Evolutionary conservation across 2,113 vertebrate species (phyloP).

Genomic region (Boulengeromyrus knoepffleri): DNA sequence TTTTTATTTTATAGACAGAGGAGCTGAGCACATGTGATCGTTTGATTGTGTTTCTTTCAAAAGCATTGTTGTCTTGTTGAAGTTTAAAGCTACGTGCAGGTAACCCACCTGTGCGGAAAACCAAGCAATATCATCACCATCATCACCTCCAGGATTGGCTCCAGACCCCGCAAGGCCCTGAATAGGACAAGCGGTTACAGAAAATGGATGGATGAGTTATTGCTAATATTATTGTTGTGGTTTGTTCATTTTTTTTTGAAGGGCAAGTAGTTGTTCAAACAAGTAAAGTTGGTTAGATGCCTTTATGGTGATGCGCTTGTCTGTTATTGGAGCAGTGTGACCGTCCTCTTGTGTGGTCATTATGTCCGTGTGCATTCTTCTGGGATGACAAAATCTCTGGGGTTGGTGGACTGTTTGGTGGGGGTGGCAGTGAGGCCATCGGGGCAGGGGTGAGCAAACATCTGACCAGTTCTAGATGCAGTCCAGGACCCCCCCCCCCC

Average conservation of each 20-base stretch:
- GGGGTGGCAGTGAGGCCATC: not conserved
- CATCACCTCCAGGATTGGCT: not conserved
- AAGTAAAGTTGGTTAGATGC: not conserved
- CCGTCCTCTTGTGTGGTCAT: not conserved
- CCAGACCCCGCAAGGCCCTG: not conserved
- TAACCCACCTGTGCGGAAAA: constrained; percentile 43
- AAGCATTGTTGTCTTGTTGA: not conserved
- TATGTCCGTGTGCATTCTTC: constrained; percentile 8
- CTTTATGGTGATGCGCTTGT: not conserved
- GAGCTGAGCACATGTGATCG: not conserved
- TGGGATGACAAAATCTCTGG: constrained; percentile 14
- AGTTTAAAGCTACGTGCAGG: not conserved
- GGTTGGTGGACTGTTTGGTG: not conserved
- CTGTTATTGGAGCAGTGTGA: not conserved
- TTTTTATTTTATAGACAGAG: not conserved
- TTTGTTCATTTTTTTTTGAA: not conserved
- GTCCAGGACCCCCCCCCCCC: not conserved
- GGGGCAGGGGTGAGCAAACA: not conserved
- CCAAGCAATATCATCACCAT: not conserved
- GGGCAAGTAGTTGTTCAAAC: not conserved
- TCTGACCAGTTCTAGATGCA: too few relatives aligned
- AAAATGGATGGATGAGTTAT: not conserved
- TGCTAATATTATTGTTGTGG: not conserved
- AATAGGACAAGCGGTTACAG: not conserved
- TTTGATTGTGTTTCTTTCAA: not conserved